phyloP scores from a whole-genome alignment of 2,797 vertebrate genomes.

The Cossypha niveicapilla region DNA sequence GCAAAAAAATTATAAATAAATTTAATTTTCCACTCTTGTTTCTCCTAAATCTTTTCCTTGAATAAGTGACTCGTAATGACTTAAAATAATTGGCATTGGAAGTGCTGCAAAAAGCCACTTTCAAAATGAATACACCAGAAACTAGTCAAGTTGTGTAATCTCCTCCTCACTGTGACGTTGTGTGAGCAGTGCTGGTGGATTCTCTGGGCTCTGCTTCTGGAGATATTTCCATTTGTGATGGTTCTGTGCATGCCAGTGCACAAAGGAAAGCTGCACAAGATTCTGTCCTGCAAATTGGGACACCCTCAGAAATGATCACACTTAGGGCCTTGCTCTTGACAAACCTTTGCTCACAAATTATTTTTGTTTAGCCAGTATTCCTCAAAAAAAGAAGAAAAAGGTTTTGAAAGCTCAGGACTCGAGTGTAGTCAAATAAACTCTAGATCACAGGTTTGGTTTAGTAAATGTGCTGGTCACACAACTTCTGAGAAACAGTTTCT shows the following conservation, averaged over 20 bases:
- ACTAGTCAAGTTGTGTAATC: not conserved
- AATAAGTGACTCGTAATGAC: fast-evolving
- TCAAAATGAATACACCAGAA: not conserved
- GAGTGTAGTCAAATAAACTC: not conserved
- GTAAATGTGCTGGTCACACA: not conserved
- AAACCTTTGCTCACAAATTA: not conserved
- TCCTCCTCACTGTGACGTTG: fast-evolving
- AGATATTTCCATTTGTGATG: not conserved
- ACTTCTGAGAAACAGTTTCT: not conserved
- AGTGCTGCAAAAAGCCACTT: not conserved
- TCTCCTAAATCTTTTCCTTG: not conserved
- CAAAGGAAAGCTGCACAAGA: not conserved
- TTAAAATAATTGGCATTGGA: not conserved
- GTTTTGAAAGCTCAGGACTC: not conserved
- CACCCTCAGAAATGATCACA: not conserved
- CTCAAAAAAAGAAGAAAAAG: not conserved
- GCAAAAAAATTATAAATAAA: not conserved
- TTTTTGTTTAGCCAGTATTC: not conserved
- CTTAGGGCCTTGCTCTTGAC: not conserved
- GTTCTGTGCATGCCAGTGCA: not conserved
- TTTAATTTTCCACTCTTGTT: not conserved
- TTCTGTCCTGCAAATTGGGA: not conserved
- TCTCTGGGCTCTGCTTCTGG: not conserved
- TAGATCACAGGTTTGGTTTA: not conserved
- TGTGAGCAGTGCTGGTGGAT: not conserved